These are phyloP conservation scores for Trogon surrucura DNA, from an alignment of 2,113 vertebrate species.

Conservation along the genomic window DNA sequence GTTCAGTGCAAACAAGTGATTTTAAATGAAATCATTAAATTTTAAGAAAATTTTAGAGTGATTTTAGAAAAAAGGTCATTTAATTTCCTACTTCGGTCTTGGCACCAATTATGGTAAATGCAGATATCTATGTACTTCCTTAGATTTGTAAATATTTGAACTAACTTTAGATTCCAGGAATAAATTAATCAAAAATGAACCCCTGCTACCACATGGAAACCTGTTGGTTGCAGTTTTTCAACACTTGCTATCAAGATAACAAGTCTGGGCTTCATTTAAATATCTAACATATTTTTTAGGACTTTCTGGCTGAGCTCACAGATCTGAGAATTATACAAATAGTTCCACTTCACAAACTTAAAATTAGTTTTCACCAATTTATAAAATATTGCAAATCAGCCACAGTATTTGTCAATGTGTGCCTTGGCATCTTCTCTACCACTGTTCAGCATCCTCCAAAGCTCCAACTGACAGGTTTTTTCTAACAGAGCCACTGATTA, in stretches of 20 bases:
- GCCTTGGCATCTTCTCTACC: neutral
- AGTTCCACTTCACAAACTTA: neutral
- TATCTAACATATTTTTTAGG: neutral
- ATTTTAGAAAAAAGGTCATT: neutral
- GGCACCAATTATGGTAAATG: neutral
- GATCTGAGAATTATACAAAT: neutral
- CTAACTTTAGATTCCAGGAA: neutral
- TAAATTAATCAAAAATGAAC: neutral
- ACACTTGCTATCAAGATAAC: neutral
- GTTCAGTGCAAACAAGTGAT: neutral
- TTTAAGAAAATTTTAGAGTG: fast-evolving
- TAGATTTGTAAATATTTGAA: neutral
- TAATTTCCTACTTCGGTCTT: neutral
- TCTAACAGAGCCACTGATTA: neutral
- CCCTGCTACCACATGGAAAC: neutral
- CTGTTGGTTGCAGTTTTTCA: neutral
- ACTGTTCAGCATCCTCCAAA: neutral
- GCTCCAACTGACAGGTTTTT: neutral
- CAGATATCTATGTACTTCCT: neutral
- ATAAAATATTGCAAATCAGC: neutral
- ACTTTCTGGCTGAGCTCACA: neutral
- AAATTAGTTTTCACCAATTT: neutral
- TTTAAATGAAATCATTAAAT: neutral
- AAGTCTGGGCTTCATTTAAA: neutral
- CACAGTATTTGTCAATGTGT: neutral